Conservation (phyloP, 2,888 invertebrate genomes). For the Acleris sparsana region DNA sequence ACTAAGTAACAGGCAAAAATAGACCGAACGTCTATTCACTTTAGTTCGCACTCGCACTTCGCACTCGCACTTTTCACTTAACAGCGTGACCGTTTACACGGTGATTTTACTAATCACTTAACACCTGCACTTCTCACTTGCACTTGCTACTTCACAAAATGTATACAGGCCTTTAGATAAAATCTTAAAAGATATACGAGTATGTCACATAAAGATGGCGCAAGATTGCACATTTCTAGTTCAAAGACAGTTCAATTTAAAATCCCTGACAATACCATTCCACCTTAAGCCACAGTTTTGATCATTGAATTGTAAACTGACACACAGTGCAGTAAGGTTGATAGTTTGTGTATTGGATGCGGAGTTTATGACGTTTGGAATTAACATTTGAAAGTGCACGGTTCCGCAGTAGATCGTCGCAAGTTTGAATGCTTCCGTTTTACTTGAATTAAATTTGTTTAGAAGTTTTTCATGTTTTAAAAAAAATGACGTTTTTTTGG, state of each 20-base stretch:
- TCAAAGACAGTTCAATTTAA: conserved; percentile 9
- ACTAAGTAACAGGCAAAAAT: too few relatives aligned
- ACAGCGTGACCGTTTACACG: too few relatives aligned
- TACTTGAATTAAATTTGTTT: conserved; percentile 16
- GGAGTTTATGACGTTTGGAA: background rate
- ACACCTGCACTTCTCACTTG: too few relatives aligned
- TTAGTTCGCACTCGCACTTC: too few relatives aligned
- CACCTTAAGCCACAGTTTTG: background rate
- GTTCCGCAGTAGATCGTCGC: background rate
- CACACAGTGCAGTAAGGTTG: background rate
- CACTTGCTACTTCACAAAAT: too few relatives aligned
- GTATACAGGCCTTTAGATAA: too few relatives aligned
- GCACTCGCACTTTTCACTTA: too few relatives aligned
- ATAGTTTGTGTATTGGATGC: background rate
- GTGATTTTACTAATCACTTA: too few relatives aligned
- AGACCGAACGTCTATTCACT: too few relatives aligned
- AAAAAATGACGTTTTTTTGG: background rate
- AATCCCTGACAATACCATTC: background rate
- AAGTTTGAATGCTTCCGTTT: background rate
- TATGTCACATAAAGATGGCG: background rate
- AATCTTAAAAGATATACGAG: background rate
- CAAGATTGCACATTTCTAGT: background rate
- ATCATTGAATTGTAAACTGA: conserved; percentile 1
- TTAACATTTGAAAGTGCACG: conserved; percentile 5
- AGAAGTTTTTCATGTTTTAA: background rate